These are phyloP conservation scores for Gandaritis pyraliata DNA, from an alignment of 2,888 invertebrate species.

Conservation along the genomic window DNA sequence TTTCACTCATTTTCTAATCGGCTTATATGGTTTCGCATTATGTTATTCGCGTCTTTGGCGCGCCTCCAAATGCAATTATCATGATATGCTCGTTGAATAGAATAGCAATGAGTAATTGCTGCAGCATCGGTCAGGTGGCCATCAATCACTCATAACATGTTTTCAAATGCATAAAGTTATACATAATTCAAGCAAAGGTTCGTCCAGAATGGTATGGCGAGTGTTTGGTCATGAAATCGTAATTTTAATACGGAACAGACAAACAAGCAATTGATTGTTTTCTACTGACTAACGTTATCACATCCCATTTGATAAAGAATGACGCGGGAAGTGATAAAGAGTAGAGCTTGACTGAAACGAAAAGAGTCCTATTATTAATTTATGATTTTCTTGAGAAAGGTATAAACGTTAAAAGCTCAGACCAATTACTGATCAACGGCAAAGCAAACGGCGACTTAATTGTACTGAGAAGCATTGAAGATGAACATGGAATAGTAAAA, in stretches of 20 bases:
- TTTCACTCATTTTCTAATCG: conserved; percentile 32
- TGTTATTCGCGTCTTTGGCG: conserved; percentile 40
- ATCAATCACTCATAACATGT: not conserved
- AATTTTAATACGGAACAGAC: conserved; percentile 16
- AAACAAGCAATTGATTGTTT: conserved; percentile 16
- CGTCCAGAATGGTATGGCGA: not conserved
- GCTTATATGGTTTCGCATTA: conserved; percentile 30
- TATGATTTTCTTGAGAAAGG: too few relatives aligned
- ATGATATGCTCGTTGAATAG: conserved; percentile 36
- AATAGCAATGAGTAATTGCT: conserved; percentile 35
- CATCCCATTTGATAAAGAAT: conserved; percentile 19
- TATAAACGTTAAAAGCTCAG: too few relatives aligned
- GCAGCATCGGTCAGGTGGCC: not conserved
- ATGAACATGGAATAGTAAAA: too few relatives aligned
- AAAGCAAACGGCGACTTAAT: too few relatives aligned
- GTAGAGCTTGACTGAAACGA: not conserved
- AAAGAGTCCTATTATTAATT: not conserved
- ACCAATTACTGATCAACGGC: too few relatives aligned
- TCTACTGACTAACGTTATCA: conserved; percentile 21
- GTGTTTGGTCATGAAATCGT: not conserved
- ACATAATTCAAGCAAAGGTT: not conserved
- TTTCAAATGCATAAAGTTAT: not conserved
- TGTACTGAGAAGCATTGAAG: too few relatives aligned
- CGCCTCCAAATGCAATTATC: conserved; percentile 39
- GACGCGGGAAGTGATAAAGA: conserved; percentile 17